Percentiles rank a stretch among this genome's conserved stretches.
phyloP scores from a whole-genome alignment of 2,113 vertebrate species.

The Apeltes quadracus region DNA sequence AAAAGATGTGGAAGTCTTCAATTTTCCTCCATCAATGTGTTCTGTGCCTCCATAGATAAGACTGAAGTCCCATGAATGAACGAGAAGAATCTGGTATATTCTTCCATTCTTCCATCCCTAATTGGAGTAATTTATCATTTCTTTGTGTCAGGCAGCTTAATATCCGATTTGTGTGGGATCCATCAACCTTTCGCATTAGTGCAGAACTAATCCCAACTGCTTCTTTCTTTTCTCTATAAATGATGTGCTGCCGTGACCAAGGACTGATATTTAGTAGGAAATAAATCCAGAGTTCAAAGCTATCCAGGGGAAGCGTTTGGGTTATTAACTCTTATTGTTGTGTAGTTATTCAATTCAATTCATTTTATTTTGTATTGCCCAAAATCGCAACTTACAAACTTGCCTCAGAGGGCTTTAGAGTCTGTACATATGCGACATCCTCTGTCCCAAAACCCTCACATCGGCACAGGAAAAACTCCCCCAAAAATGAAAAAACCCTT shows the following conservation, averaged over 20 bases:
- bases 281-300: not conserved
- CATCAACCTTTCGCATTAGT: slow-evolving; percentile 7
- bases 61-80: slow-evolving; percentile 37
- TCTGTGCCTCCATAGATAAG: slow-evolving; percentile 18
- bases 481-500: no score
- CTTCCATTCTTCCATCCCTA: slow-evolving; percentile 37
- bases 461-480: no score
- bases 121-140: slow-evolving; percentile 35
- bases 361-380: no score
- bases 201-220: slow-evolving; percentile 11
- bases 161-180: slow-evolving; percentile 29
- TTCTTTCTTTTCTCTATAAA: slow-evolving; percentile 28
- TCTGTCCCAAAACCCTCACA: no score
- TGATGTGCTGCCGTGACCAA: not conserved
- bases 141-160: slow-evolving; percentile 27
- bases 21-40: slow-evolving; percentile 34
- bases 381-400: no score
- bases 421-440: no score
- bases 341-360: no score
- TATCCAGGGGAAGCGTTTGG: not conserved
- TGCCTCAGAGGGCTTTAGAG: no score
- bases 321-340: not conserved
- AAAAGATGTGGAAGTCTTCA: slow-evolving; percentile 28
- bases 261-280: not conserved
- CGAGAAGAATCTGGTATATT: slow-evolving; percentile 14